These are phyloP conservation scores for Tonatia bakeri DNA, from an alignment of 2,113 vertebrate genomes.

Conservation along the genomic window DNA sequence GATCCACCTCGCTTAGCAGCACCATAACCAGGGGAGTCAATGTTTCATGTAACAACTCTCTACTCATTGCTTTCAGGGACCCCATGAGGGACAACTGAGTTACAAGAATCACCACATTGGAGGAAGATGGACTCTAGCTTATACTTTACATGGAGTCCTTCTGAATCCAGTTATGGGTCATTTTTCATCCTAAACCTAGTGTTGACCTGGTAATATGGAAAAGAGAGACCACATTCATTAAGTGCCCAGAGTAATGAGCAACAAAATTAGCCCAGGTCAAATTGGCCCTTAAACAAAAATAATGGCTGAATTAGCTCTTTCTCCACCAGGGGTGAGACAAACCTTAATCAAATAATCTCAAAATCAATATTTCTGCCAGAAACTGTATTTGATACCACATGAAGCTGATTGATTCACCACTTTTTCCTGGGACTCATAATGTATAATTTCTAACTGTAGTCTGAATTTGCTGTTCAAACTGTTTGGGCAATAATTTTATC, in stretches of 20 bases:
- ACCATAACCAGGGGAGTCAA: not conserved
- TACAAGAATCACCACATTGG: not conserved
- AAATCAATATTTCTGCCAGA: not conserved
- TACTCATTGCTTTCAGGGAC: not conserved
- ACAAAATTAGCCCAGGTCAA: not conserved
- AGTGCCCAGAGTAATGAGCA: not conserved
- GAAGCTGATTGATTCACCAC: not conserved
- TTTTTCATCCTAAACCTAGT: not conserved
- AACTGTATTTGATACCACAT: not conserved
- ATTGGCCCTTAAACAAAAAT: not conserved
- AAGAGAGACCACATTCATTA: not conserved
- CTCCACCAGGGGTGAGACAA: not conserved
- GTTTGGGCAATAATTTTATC: not conserved
- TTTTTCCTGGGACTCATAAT: not conserved
- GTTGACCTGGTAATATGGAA: not conserved
- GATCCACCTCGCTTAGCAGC: not conserved
- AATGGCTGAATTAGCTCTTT: not conserved
- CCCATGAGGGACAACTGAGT: not conserved
- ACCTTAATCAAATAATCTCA: not conserved
- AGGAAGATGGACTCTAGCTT: not conserved
- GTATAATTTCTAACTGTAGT: not conserved
- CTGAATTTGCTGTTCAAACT: not conserved
- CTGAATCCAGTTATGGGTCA: no score
- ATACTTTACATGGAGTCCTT: not conserved
- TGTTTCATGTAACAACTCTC: not conserved